Base-by-base conservation (phyloP, 1,140 invertebrate genomes). In the Drosophila lacertosa region DNA sequence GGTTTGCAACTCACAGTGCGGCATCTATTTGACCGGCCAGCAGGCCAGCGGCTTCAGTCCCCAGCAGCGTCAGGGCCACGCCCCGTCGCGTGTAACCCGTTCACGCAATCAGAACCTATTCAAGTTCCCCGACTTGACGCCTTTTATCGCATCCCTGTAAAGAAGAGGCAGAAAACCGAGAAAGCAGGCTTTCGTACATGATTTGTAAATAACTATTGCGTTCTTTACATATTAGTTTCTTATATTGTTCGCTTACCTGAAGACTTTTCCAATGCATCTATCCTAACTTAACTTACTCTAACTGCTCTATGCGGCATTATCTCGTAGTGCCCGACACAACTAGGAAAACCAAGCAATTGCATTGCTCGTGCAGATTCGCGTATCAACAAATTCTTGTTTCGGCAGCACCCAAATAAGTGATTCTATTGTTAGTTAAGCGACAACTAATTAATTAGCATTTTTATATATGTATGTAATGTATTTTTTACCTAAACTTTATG, bases 1-100 rank as follows among this genome's bases (percentile, higher is more conserved):
- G 74, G 96, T 98, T 0, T 98, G 97, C 91, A 95, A 96, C 11
- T 96, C 97, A 1, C 97, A 98, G 92, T 98, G 97, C 83, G 95
- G 95, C 54, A 91, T 91, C 60, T 91, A 91, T 11, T 67, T 91
- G 73, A 90, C 75, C 26, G 89, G 89, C 9, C 80, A 81, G 33
- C 86, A 89, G 44, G 70, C 86, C 18, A 57, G 72, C 29, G 77
- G 75, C 9, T 81, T 90, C 20, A 90, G 78, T 70, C 62, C 81
- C 33, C 86, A 89, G 29, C 67, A 83, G 50, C 74, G 78, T 33
- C 68, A 76, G 48, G 77, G 72, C 7, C 72, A 74, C 15, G 62
- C 70, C 10, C 89, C 67, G 66, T 71, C 67, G 5, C 89, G 75
- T 48, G 81, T 90, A 40, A 77, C 91, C 32, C 81, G 92, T 11